A percentile compares a stretch with the other conserved stretches of the same genome.
phyloP scores from a whole-genome alignment of 2,113 vertebrate genomes.

The Atlantisia rogersi region DNA sequence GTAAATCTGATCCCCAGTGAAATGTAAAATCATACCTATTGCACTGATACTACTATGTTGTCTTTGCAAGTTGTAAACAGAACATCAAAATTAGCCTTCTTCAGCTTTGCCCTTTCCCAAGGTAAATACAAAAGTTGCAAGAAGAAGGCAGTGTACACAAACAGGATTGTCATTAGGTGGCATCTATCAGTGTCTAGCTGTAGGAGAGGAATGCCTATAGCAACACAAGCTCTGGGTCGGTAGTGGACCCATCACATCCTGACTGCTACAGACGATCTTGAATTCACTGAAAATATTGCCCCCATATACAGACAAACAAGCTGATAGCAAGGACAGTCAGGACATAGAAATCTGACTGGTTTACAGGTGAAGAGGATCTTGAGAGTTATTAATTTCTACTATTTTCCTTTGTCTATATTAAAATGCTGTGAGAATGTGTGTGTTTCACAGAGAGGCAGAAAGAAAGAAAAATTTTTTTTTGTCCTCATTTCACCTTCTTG shows the following conservation, averaged over 20 bases:
- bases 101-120: neutral
- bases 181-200: neutral
- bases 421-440: rapidly evolving
- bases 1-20: neutral
- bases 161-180: neutral
- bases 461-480: neutral
- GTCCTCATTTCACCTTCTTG: neutral
- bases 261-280: neutral
- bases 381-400: neutral
- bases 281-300: neutral
- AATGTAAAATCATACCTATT: neutral
- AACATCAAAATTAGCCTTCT: neutral
- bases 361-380: rapidly evolving
- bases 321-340: neutral
- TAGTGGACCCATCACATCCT: neutral
- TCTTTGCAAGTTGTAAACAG: neutral
- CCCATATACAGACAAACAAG: neutral
- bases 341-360: neutral
- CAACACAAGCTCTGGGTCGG: neutral
- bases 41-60: neutral
- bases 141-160: neutral
- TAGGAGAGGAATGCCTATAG: neutral
- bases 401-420: neutral
- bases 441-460: neutral
- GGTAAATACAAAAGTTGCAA: neutral